Percentiles rank a stretch among this genome's conserved stretches.
Evolutionary conservation across 2,888 invertebrate species (phyloP).

Genomic region (Ornithoptera alexandrae): DNA sequence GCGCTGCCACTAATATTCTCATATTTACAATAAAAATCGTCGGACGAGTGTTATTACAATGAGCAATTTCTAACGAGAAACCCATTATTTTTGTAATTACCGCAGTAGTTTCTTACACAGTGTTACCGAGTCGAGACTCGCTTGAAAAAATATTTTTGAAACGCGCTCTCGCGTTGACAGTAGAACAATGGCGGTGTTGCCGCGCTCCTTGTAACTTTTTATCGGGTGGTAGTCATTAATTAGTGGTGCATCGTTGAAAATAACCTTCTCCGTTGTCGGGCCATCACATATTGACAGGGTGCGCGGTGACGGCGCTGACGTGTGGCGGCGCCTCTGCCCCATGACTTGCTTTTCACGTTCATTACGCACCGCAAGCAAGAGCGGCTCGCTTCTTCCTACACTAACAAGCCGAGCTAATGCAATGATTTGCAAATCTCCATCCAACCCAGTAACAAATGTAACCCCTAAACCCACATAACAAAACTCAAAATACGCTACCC

Average conservation of each 20-base stretch:
- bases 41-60: no score
- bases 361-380: slow-evolving; percentile 57
- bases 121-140: slow-evolving; percentile 39
- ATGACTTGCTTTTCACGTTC: slow-evolving; percentile 75
- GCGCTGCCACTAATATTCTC: no score
- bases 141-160: slow-evolving; percentile 43
- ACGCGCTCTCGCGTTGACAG: slow-evolving; percentile 49
- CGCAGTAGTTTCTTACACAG: slow-evolving; percentile 1
- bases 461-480: slow-evolving; percentile 41
- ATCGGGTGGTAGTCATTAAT: slow-evolving; percentile 65
- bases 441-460: slow-evolving; percentile 38
- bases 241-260: slow-evolving; percentile 73
- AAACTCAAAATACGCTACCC: slow-evolving; percentile 40
- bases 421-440: slow-evolving; percentile 74
- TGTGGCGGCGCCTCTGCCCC: slow-evolving; percentile 51
- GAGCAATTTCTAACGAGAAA: slow-evolving; percentile 16
- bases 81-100: slow-evolving; percentile 26
- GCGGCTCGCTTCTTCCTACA: slow-evolving; percentile 49
- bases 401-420: slow-evolving; percentile 79
- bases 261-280: slow-evolving; percentile 73
- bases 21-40: no score
- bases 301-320: slow-evolving; percentile 60
- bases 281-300: slow-evolving; percentile 70
- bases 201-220: slow-evolving; percentile 62
- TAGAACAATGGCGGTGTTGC: slow-evolving; percentile 59